A percentile compares a stretch with the other conserved stretches of the same genome.
phyloP scores from a whole-genome alignment of 2,797 vertebrate species.

The Paedocypris micromegethes region DNA sequence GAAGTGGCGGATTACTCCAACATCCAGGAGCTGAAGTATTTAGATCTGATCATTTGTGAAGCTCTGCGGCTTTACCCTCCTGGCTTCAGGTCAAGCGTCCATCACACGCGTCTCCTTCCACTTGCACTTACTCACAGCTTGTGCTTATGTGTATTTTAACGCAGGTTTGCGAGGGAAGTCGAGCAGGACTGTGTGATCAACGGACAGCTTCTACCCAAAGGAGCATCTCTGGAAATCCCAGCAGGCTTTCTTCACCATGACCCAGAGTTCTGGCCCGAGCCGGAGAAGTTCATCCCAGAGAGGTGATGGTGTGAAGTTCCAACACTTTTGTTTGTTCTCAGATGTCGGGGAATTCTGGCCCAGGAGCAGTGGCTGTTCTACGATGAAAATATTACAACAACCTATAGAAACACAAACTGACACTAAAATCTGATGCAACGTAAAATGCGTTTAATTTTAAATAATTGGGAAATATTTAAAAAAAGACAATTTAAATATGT shows the following conservation, averaged over 20 bases:
- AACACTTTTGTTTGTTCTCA: too few species aligned
- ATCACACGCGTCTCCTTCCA: neutral
- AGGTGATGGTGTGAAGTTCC: conserved; percentile 63
- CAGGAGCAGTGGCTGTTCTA: too few species aligned
- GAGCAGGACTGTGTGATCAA: conserved; percentile 75
- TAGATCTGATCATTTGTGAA: conserved; percentile 93
- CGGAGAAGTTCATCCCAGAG: conserved; percentile 85
- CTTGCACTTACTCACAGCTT: neutral
- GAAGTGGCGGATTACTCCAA: conserved; percentile 73
- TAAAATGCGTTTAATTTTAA: too few species aligned
- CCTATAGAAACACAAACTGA: too few species aligned
- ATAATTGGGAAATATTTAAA: too few species aligned
- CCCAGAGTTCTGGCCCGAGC: conserved; percentile 81
- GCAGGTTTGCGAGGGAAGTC: conserved; percentile 79
- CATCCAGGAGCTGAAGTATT: conserved; percentile 82
- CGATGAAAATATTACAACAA: too few species aligned
- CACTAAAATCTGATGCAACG: too few species aligned
- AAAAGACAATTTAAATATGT: too few species aligned
- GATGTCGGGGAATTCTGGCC: too few species aligned
- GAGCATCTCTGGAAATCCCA: conserved; percentile 76
- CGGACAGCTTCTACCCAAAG: conserved; percentile 78
- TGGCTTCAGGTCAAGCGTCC: conserved; percentile 76
- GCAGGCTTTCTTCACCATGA: conserved; percentile 82
- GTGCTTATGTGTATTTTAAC: neutral
- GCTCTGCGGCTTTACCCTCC: conserved; percentile 88